phyloP scores from a whole-genome alignment of 2,797 vertebrate genomes.

The Rhinoraja longicauda region DNA sequence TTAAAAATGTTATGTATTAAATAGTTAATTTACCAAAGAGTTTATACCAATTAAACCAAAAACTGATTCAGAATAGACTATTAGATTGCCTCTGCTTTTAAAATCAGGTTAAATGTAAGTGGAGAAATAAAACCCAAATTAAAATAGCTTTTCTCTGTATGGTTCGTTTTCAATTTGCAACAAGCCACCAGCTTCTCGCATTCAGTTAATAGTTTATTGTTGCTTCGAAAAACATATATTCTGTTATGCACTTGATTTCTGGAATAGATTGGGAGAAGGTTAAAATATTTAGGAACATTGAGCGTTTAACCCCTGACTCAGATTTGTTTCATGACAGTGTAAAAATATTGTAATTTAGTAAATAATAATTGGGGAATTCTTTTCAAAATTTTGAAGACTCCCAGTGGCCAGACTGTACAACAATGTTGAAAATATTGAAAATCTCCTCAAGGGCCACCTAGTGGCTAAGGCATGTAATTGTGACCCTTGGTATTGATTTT shows the following conservation, averaged over 20 bases:
- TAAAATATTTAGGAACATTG: not conserved
- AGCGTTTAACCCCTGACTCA: not conserved
- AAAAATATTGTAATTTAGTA: too few species aligned
- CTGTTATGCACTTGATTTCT: not conserved
- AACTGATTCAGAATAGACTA: too few species aligned
- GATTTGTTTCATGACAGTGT: not conserved
- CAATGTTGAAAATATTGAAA: not conserved
- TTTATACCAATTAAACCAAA: too few species aligned
- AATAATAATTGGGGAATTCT: not conserved
- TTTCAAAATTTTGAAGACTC: not conserved
- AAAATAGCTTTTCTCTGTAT: not conserved
- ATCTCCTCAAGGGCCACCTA: not conserved
- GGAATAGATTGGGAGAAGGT: not conserved
- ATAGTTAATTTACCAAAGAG: too few species aligned
- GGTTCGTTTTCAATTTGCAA: not conserved
- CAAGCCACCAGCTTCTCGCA: not conserved
- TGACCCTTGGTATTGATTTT: too few species aligned
- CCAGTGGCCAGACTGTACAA: not conserved
- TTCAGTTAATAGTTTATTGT: not conserved
- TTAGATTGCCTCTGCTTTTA: too few species aligned
- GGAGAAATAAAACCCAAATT: too few species aligned
- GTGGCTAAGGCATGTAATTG: not conserved
- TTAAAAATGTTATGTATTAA: too few species aligned
- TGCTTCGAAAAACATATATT: not conserved
- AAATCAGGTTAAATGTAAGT: too few species aligned